phyloP scores from a whole-genome alignment of 2,888 invertebrate genomes.

The Noctua fimbriata region DNA sequence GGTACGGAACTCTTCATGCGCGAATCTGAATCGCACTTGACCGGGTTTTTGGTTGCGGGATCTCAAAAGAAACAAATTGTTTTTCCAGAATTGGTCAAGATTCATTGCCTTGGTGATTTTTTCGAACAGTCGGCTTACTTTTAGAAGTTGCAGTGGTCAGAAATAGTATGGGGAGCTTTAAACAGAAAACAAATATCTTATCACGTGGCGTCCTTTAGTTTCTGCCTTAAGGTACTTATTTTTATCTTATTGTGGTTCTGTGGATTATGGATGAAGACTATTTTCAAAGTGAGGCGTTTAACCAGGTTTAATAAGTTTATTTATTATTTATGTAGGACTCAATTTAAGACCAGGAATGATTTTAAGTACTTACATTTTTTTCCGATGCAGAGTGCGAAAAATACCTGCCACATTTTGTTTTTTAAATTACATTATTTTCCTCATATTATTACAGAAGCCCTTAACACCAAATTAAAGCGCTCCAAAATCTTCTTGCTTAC shows the following conservation, averaged over 20 bases:
- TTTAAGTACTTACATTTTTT: no score
- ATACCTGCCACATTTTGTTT: not conserved
- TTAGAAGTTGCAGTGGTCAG: not conserved
- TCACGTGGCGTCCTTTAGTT: not conserved
- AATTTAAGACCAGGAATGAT: no score
- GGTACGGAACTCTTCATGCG: no score
- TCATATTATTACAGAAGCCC: not conserved
- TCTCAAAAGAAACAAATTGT: not conserved
- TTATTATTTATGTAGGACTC: no score
- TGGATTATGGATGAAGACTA: not conserved
- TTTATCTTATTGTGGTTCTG: no score
- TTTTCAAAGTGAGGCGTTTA: no score
- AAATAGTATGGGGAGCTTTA: no score
- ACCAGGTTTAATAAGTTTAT: no score
- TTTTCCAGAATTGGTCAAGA: not conserved
- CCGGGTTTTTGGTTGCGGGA: not conserved
- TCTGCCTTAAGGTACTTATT: not conserved
- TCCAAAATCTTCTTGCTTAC: slow-evolving; percentile 11
- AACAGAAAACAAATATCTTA: not conserved
- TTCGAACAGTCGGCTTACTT: no score
- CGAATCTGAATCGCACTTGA: no score
- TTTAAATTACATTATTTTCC: not conserved
- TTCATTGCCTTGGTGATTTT: not conserved
- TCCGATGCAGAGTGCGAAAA: not conserved
- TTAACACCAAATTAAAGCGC: slow-evolving; percentile 12